Percentiles rank a stretch among this genome's conserved stretches.
phyloP scores from a whole-genome alignment of 2,797 vertebrate genomes.

The Spinus pinus region DNA sequence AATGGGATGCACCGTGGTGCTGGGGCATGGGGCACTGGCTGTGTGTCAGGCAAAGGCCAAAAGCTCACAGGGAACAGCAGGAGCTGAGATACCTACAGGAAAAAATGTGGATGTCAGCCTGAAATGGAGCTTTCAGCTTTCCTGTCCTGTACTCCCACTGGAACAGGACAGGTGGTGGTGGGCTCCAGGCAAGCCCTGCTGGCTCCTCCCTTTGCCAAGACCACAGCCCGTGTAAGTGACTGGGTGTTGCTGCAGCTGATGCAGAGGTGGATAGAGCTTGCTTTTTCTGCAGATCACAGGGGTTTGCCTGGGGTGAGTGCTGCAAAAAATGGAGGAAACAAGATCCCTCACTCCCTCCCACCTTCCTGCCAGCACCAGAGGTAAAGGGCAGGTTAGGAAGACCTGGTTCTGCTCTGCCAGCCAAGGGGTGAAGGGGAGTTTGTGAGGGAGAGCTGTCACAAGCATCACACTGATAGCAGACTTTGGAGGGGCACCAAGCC shows the following conservation, averaged over 20 bases:
- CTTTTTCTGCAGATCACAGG: background rate
- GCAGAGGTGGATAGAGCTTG: background rate
- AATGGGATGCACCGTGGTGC: rapidly evolving
- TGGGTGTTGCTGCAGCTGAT: background rate
- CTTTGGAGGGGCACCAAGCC: background rate
- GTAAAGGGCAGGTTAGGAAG: conserved; percentile 31
- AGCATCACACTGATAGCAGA: rapidly evolving
- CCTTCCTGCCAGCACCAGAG: background rate
- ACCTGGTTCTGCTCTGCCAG: background rate
- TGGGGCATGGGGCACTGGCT: rapidly evolving
- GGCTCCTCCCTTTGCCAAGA: background rate
- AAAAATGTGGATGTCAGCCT: background rate
- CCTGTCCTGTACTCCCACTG: background rate
- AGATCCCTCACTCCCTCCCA: background rate
- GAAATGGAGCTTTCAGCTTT: background rate
- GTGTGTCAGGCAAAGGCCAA: rapidly evolving
- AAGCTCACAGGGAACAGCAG: background rate
- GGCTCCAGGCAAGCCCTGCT: background rate
- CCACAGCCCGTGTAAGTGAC: rapidly evolving
- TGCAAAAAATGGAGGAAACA: background rate
- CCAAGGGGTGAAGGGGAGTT: background rate
- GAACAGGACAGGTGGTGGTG: rapidly evolving
- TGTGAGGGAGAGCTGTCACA: background rate
- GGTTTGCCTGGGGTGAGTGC: background rate
- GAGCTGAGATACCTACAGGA: background rate